These are phyloP conservation scores for Camponotus fellah DNA, from an alignment of 2,888 invertebrate genomes.

Conservation along the genomic window DNA sequence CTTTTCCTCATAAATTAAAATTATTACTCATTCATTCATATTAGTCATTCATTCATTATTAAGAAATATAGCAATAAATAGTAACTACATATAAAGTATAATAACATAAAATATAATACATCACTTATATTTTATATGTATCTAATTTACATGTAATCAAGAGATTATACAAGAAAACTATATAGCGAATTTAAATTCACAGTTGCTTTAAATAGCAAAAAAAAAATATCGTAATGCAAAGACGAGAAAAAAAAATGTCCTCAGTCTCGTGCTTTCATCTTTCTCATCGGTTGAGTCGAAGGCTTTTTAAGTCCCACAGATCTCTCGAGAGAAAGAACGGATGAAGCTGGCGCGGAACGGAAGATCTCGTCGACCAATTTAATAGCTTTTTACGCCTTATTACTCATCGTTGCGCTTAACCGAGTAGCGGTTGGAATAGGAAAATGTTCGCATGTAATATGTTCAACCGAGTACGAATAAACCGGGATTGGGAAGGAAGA, in stretches of 20 bases:
- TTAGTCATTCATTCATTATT: background rate
- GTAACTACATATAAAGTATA: background rate
- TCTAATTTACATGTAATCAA: background rate
- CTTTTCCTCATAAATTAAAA: background rate
- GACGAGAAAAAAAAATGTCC: conserved; percentile 29
- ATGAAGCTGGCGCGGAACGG: conserved; percentile 45
- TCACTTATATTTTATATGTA: no score
- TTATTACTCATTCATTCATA: background rate
- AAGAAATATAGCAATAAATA: background rate
- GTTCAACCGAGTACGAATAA: conserved; percentile 44
- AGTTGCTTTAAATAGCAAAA: background rate
- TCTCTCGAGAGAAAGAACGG: conserved; percentile 30
- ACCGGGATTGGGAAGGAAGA: background rate
- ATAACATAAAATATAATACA: no score
- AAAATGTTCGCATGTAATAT: conserved; percentile 49
- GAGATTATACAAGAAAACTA: background rate
- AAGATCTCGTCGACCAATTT: conserved; percentile 67
- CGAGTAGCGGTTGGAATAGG: conserved; percentile 51
- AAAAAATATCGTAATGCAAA: conserved; percentile 17
- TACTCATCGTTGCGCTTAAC: conserved; percentile 67
- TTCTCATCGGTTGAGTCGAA: conserved; percentile 52
- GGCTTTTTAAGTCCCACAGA: conserved; percentile 62
- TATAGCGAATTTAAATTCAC: background rate
- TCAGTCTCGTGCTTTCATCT: conserved; percentile 60
- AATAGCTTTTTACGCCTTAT: conserved; percentile 76